Conservation (phyloP, 2,797 vertebrate species). For the Gorsachius magnificus region DNA sequence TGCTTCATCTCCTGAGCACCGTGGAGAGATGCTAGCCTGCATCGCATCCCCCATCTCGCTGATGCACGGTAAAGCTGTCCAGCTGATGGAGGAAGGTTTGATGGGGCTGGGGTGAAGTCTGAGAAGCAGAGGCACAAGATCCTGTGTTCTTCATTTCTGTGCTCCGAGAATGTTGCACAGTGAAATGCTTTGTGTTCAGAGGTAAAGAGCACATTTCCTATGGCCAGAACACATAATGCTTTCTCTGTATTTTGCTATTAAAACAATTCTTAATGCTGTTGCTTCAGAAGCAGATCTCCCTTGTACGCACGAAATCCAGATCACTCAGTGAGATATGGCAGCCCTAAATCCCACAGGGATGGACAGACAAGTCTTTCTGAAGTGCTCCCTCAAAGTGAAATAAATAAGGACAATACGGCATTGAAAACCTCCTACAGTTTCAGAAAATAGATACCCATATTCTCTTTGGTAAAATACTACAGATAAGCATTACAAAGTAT, state of each 20-base stretch:
- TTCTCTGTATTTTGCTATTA: background rate
- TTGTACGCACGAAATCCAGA: background rate
- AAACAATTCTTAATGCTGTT: background rate
- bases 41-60: background rate
- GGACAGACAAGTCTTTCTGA: conserved; percentile 10
- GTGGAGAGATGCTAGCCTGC: background rate
- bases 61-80: background rate
- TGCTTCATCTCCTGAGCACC: background rate
- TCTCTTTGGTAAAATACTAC: conserved; percentile 24
- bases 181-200: background rate
- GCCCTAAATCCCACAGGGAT: background rate
- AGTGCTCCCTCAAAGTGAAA: background rate
- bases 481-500: conserved; percentile 61
- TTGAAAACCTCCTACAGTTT: conserved; percentile 24
- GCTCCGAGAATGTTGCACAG: background rate
- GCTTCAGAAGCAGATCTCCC: conserved; percentile 6
- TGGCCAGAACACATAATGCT: background rate
- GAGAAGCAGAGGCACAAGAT: background rate
- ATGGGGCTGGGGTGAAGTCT: background rate
- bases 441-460: conserved; percentile 25
- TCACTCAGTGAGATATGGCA: background rate
- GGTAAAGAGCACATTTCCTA: background rate
- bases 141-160: background rate
- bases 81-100: background rate
- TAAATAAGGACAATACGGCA: conserved; percentile 12